Conservation (phyloP, 2,888 invertebrate genomes). For the Drosophila mettleri region DNA sequence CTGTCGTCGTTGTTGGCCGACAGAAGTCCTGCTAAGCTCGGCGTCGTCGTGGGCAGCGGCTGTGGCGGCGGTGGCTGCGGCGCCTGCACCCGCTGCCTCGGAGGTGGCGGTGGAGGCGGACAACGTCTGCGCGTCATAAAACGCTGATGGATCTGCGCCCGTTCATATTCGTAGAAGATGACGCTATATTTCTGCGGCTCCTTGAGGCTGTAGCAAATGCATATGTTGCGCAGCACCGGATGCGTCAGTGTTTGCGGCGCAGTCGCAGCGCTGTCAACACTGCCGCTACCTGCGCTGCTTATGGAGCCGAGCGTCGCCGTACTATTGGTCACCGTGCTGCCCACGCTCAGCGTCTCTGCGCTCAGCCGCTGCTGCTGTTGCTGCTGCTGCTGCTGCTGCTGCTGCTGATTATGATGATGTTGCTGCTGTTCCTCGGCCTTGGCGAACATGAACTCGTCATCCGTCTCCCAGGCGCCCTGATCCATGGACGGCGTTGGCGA, state of each 20-base stretch:
- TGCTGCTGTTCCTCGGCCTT: slow-evolving; percentile 47
- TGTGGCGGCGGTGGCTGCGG: slow-evolving; percentile 19
- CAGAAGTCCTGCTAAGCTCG: too few species aligned
- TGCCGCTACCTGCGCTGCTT: slow-evolving; percentile 41
- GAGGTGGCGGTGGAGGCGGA: slow-evolving; percentile 28
- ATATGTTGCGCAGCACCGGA: slow-evolving; percentile 81
- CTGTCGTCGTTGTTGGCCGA: slow-evolving; percentile 63
- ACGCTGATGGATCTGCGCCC: slow-evolving; percentile 70
- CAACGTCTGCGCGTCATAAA: slow-evolving; percentile 65
- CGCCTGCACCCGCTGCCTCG: slow-evolving; percentile 32
- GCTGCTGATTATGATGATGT: slow-evolving; percentile 2
- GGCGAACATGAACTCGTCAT: slow-evolving; percentile 84
- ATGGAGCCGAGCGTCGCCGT: slow-evolving; percentile 78
- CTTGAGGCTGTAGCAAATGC: slow-evolving; percentile 82
- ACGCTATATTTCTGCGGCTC: slow-evolving; percentile 82
- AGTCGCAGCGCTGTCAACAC: slow-evolving; percentile 20
- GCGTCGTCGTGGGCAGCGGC: slow-evolving; percentile 6
- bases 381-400: not conserved
- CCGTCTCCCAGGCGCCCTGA: slow-evolving; percentile 84
- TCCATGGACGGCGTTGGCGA: slow-evolving; percentile 76
- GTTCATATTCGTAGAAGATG: slow-evolving; percentile 84
- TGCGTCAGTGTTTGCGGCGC: slow-evolving; percentile 56
- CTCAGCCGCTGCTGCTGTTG: not conserved
- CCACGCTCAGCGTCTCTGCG: slow-evolving; percentile 69
- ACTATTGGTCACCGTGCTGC: slow-evolving; percentile 83